These are phyloP conservation scores for Taphrorychus bicolor DNA, from an alignment of 2,888 invertebrate genomes.

Conservation along the genomic window DNA sequence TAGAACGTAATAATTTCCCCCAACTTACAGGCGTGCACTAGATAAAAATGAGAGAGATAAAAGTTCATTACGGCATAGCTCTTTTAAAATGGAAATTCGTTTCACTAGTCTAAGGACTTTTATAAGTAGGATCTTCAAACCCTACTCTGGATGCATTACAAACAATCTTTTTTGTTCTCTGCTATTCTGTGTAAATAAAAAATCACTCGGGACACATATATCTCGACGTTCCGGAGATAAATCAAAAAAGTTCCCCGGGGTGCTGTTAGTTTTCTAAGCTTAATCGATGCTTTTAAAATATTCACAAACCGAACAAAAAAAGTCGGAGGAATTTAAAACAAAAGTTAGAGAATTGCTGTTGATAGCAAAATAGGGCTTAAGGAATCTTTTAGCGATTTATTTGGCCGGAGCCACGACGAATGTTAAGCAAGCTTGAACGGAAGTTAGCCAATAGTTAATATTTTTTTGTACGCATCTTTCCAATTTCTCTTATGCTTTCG, in stretches of 20 bases:
- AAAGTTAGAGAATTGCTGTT: constrained; percentile 20
- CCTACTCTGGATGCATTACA: background rate
- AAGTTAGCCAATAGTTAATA: constrained; percentile 2
- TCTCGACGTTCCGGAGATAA: constrained; percentile 18
- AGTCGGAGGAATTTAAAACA: constrained; percentile 18
- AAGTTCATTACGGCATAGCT: background rate
- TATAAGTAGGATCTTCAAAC: background rate
- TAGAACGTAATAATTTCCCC: background rate
- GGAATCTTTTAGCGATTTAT: constrained; percentile 22
- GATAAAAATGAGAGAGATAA: background rate
- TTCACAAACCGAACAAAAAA: constrained; percentile 24
- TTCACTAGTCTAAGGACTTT: background rate
- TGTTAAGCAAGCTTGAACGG: constrained; percentile 8
- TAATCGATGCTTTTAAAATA: constrained; percentile 29
- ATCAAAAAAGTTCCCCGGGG: constrained; percentile 27
- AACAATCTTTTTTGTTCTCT: background rate
- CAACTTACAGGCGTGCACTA: background rate
- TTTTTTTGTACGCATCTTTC: background rate
- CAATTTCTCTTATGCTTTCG: background rate
- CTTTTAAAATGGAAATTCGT: background rate
- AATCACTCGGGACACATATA: constrained; percentile 23
- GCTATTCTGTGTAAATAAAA: constrained; percentile 9
- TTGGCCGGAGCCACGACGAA: constrained; percentile 6
- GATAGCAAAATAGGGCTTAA: constrained; percentile 24
- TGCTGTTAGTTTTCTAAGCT: constrained; percentile 18